These are phyloP conservation scores for Isoperla grammatica DNA, from an alignment of 2,888 invertebrate species.

Conservation along the genomic window DNA sequence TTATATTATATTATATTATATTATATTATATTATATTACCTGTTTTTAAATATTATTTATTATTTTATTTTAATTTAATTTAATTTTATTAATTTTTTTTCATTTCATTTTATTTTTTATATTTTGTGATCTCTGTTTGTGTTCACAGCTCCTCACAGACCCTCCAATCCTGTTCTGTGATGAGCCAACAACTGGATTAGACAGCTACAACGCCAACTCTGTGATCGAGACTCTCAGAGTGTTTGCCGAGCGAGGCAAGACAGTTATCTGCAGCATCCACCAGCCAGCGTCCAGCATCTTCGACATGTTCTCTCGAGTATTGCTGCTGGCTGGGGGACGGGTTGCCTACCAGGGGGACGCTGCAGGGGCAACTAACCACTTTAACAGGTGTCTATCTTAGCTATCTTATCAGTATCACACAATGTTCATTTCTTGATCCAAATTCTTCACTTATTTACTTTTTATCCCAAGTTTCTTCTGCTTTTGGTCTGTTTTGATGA, in stretches of 20 bases:
- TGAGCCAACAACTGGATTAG: constrained; percentile 89
- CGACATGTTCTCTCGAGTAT: constrained; percentile 72
- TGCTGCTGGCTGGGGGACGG: constrained; percentile 70
- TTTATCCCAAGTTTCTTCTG: constrained; percentile 20
- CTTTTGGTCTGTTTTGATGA: constrained; percentile 9
- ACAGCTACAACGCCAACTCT: constrained; percentile 79
- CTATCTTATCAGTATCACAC: no score
- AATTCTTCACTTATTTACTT: constrained; percentile 40
- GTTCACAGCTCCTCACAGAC: constrained; percentile 68
- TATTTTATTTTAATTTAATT: no score
- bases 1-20: no score
- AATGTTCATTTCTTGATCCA: background rate
- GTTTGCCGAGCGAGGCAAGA: constrained; percentile 62
- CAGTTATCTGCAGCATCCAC: constrained; percentile 83
- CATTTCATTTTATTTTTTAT: no score
- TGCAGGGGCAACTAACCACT: constrained; percentile 61
- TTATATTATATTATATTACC: no score
- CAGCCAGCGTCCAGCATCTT: constrained; percentile 86
- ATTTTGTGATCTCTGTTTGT: no score
- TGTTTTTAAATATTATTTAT: no score
- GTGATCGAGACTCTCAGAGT: constrained; percentile 66
- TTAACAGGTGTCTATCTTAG: constrained; percentile 65
- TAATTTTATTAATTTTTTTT: no score
- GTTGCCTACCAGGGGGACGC: constrained; percentile 73
- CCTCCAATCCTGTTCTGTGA: constrained; percentile 88